These are phyloP conservation scores for Julus scandinavius DNA, from an alignment of 2,888 invertebrate genomes.

Conservation along the genomic window DNA sequence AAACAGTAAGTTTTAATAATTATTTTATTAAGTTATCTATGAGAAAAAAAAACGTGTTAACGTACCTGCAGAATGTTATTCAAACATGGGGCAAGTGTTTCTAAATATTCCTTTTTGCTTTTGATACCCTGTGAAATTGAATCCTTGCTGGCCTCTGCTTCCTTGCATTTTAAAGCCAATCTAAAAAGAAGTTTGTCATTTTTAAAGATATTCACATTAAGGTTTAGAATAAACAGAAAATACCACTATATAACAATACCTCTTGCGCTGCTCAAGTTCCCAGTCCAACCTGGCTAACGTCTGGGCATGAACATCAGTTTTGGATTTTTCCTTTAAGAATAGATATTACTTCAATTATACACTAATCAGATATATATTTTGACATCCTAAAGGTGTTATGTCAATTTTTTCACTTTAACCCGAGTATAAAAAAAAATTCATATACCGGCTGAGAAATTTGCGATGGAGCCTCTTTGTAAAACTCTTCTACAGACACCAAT, in stretches of 20 bases:
- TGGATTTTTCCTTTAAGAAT: conserved; percentile 73
- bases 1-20: neutral
- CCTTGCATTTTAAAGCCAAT: conserved; percentile 79
- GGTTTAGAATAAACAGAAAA: neutral
- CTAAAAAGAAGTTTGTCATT: conserved; percentile 60
- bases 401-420: too few relatives aligned
- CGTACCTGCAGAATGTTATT: conserved; percentile 45
- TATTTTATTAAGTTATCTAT: too few relatives aligned
- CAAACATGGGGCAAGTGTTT: conserved; percentile 80
- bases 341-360: neutral
- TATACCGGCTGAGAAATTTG: conserved; percentile 76
- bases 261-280: conserved; percentile 89
- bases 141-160: conserved; percentile 81
- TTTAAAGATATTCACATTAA: neutral
- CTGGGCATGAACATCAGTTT: conserved; percentile 79
- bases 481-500: conserved; percentile 84
- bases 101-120: conserved; percentile 79
- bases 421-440: too few relatives aligned
- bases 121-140: conserved; percentile 79
- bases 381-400: too few relatives aligned
- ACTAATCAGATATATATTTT: neutral
- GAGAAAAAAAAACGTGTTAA: neutral
- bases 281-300: conserved; percentile 88
- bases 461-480: conserved; percentile 81
- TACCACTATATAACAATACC: conserved; percentile 62